phyloP scores from a whole-genome alignment of 2,888 invertebrate genomes.

The Tuta absoluta region DNA sequence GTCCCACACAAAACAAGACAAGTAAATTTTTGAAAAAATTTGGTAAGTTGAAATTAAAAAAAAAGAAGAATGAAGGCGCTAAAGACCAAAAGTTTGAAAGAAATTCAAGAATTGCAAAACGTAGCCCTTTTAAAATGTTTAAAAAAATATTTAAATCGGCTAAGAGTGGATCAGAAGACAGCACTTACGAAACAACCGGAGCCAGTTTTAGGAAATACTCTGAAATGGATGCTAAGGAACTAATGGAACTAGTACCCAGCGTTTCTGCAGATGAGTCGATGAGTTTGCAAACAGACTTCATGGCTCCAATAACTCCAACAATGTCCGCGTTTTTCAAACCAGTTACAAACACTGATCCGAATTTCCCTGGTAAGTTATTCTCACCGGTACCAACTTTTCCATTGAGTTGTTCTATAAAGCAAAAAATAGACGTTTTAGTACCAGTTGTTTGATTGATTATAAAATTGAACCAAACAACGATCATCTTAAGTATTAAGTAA shows the following conservation, averaged over 20 bases:
- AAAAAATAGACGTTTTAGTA: too few relatives aligned
- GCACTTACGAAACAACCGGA: background rate
- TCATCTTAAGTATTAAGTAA: too few relatives aligned
- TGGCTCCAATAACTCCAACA: background rate
- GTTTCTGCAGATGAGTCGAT: background rate
- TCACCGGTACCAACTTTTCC: too few relatives aligned
- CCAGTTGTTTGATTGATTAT: too few relatives aligned
- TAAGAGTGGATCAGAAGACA: background rate
- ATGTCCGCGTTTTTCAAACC: too few relatives aligned
- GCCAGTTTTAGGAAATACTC: background rate
- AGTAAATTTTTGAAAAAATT: constrained; percentile 43
- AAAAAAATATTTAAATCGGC: constrained; percentile 45
- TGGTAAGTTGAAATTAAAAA: constrained; percentile 43
- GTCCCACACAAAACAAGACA: constrained; percentile 40
- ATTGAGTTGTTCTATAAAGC: too few relatives aligned
- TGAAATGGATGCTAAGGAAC: background rate
- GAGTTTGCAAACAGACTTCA: background rate
- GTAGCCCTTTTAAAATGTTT: constrained; percentile 52
- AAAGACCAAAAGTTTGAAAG: background rate
- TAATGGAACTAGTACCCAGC: background rate
- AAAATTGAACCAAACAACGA: too few relatives aligned
- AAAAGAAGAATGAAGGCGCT: constrained; percentile 29
- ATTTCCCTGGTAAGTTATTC: too few relatives aligned
- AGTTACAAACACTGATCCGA: too few relatives aligned
- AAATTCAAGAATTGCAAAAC: constrained; percentile 40